Percentiles rank a stretch among this genome's conserved stretches.
Conservation (phyloP, 2,888 invertebrate genomes). For the Chaitophorus viminalis region DNA sequence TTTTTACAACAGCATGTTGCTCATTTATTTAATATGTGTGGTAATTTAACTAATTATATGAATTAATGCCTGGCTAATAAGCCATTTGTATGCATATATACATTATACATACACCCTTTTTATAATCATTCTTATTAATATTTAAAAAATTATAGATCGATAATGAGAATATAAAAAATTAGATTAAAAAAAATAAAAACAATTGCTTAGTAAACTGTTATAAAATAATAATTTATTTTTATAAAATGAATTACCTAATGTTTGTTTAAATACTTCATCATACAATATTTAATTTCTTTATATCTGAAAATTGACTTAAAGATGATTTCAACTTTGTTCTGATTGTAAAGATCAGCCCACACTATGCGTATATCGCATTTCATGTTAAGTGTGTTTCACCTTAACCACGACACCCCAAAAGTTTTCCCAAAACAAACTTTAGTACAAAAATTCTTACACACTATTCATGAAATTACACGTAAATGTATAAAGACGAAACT, state of each 20-base stretch:
- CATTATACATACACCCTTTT: constrained; percentile 15
- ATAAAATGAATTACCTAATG: constrained; percentile 29
- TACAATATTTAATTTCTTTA: constrained; percentile 16
- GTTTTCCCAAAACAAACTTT: too few species aligned
- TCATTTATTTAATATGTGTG: constrained; percentile 5
- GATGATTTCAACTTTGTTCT: constrained; percentile 1
- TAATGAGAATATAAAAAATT: constrained; percentile 17
- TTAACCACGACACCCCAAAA: too few species aligned
- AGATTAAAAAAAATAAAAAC: constrained; percentile 5
- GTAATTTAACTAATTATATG: background rate
- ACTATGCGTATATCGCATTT: too few species aligned
- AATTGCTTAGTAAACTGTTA: constrained; percentile 10
- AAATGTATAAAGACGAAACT: too few species aligned
- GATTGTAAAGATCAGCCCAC: too few species aligned
- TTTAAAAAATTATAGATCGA: constrained; percentile 8
- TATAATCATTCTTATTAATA: constrained; percentile 32
- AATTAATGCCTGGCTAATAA: background rate
- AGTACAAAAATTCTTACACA: too few species aligned
- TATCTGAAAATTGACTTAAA: constrained; percentile 14
- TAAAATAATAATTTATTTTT: constrained; percentile 34
- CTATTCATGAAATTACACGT: too few species aligned
- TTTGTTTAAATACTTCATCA: constrained; percentile 18
- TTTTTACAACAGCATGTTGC: background rate
- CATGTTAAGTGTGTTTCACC: too few species aligned
- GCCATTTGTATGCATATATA: background rate